A percentile compares a stretch with the other conserved stretches of the same genome.
Evolutionary conservation across 2,888 invertebrate genomes (phyloP).

Genomic region (Pollenia angustigena): DNA sequence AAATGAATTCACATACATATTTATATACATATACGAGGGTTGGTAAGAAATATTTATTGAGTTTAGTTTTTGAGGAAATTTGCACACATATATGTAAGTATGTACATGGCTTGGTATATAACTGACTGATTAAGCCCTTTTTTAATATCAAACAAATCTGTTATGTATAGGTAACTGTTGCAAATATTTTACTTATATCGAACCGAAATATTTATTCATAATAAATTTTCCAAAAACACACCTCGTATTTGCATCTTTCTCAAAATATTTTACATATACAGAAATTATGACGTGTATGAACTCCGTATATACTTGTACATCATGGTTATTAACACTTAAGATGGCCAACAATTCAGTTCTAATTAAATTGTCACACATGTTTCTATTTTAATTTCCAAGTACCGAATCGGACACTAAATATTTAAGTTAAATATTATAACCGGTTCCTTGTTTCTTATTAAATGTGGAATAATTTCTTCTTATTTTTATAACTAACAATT

Average conservation of each 20-base stretch:
- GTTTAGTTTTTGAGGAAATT: no score
- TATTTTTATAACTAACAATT: not conserved
- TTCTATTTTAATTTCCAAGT: slow-evolving; percentile 30
- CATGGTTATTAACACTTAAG: slow-evolving; percentile 23
- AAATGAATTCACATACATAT: not conserved
- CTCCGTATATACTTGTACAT: not conserved
- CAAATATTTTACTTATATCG: no score
- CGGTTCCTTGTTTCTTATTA: slow-evolving; percentile 38
- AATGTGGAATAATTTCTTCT: slow-evolving; percentile 14
- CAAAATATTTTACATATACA: not conserved
- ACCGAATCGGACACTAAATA: slow-evolving; percentile 39
- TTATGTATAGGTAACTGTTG: no score
- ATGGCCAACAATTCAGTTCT: slow-evolving; percentile 18
- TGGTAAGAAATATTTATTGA: not conserved
- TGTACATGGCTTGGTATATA: no score
- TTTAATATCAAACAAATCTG: no score
- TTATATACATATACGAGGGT: not conserved
- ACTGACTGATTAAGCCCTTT: no score
- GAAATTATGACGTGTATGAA: slow-evolving; percentile 2
- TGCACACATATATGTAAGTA: no score
- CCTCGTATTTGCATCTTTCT: not conserved
- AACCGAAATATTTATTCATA: no score
- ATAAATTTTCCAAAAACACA: no score
- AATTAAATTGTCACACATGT: slow-evolving; percentile 53
- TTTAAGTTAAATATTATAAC: slow-evolving; percentile 45